Evolutionary conservation across 1,140 invertebrate genomes (phyloP).

Genomic region (Ostrea edulis): DNA sequence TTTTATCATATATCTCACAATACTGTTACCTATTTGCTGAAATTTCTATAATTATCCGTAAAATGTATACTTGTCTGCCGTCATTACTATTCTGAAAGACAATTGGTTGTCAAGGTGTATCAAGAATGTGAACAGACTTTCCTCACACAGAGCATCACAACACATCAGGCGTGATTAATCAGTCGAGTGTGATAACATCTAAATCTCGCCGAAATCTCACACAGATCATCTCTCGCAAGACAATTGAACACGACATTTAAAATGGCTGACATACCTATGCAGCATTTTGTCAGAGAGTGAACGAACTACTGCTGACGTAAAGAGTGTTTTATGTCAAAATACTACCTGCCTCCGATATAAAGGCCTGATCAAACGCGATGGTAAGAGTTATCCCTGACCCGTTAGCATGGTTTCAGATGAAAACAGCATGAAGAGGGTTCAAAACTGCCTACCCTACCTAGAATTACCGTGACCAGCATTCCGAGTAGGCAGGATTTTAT

Average conservation of each 20-base stretch:
- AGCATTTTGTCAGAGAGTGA: neutral
- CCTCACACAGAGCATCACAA: neutral
- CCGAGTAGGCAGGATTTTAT: neutral
- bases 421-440: slow-evolving; percentile 13
- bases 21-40: neutral
- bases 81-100: slow-evolving; percentile 8
- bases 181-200: slow-evolving; percentile 12
- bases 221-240: slow-evolving; percentile 13
- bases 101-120: slow-evolving; percentile 26
- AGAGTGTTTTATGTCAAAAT: slow-evolving; percentile 9
- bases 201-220: slow-evolving; percentile 30
- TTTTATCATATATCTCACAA: no score
- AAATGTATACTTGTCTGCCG: neutral
- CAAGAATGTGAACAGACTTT: slow-evolving; percentile 21
- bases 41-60: neutral
- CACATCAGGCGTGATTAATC: slow-evolving; percentile 11
- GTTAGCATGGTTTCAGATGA: neutral
- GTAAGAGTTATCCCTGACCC: neutral
- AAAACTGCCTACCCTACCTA: neutral
- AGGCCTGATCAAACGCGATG: slow-evolving; percentile 20
- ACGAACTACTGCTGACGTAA: slow-evolving; percentile 24
- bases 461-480: slow-evolving; percentile 4
- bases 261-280: slow-evolving; percentile 9
- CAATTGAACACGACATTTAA: slow-evolving; percentile 32
- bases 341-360: slow-evolving; percentile 8